Conservation (phyloP, 2,797 vertebrate genomes). For the Halcyon badia region DNA sequence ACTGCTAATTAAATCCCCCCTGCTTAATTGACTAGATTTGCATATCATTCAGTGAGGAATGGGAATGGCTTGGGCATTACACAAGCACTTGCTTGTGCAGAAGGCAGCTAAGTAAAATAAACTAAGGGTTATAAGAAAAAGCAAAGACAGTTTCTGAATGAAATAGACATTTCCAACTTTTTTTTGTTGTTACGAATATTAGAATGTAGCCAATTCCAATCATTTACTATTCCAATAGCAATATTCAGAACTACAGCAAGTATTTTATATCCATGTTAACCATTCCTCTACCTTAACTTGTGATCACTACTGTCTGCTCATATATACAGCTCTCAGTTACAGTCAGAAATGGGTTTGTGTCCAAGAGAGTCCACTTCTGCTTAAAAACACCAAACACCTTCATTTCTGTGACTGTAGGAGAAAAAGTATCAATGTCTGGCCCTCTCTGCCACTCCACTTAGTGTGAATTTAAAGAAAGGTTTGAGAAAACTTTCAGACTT, state of each 20-base stretch:
- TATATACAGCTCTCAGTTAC: neutral
- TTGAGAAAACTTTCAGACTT: neutral
- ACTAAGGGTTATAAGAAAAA: neutral
- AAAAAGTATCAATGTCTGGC: neutral
- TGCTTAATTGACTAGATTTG: slow-evolving; percentile 90
- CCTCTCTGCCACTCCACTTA: neutral
- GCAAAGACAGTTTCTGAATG: neutral
- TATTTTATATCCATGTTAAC: neutral
- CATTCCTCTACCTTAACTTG: neutral
- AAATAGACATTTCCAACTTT: neutral
- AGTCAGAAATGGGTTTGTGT: neutral
- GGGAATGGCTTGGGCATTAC: slow-evolving; percentile 74
- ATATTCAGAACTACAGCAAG: neutral
- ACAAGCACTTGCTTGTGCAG: slow-evolving; percentile 8
- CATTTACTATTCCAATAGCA: accelerated
- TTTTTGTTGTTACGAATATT: neutral
- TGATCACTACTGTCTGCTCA: neutral
- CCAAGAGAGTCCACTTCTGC: neutral
- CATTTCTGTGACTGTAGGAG: neutral
- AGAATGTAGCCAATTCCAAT: neutral
- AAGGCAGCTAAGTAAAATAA: slow-evolving; percentile 36
- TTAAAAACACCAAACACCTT: neutral
- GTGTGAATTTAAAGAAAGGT: neutral
- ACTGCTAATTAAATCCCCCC: slow-evolving; percentile 90
- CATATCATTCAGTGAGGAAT: slow-evolving; percentile 84